Evolutionary conservation across 2,797 vertebrate genomes (phyloP), one percentile per base, ranked within the genome.

Genomic region (Salmo trutta): DNA sequence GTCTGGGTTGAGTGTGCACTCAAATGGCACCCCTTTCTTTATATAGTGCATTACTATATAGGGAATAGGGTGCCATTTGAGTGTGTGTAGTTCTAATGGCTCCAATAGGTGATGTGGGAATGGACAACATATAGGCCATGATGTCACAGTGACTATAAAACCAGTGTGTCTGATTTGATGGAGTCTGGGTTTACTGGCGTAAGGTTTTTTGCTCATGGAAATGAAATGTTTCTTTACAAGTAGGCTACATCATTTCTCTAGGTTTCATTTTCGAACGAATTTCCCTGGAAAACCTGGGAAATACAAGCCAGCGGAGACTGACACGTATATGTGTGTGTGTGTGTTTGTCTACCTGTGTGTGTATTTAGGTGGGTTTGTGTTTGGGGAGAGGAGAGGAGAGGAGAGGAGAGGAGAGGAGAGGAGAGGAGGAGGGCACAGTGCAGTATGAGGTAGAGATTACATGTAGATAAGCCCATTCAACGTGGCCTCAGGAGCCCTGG

Each of bases 241-340:
- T 85, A 82, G 53, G 5, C 7, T 76, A 81, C 33, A 6, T 86
- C 65, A 83, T 91, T 89, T 80, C 76, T 36, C 62, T 79, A 12
- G 74, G 90, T 89, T 86, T 89, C 79, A 83, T 88, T 82, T 90
- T 91, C 80, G 83, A 84, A 90, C 85, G 85, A 90, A 90, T 91
- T 92, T 91, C 89, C 89, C 86, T 74, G 76, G 78, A 88, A 89
- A 91, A 82, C 75, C 72, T 74, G 82, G 51, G 72, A 79, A 8
- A 53, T 79, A 79, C 77, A 81, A 78, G 71, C n/a, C 27, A 79
- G 66, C 84, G 88, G 80, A 80, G 84, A 81, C 87, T 71, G 59
- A 62, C 17, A 2, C 72, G 51, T 80, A 65, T 51, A 14, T 72
- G 54, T 66, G 76, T 65, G 24, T 65, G 27, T 2, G 16, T 72